Evolutionary conservation across 2,888 invertebrate species (phyloP).

Genomic region (Hydroisotoma schaefferi): DNA sequence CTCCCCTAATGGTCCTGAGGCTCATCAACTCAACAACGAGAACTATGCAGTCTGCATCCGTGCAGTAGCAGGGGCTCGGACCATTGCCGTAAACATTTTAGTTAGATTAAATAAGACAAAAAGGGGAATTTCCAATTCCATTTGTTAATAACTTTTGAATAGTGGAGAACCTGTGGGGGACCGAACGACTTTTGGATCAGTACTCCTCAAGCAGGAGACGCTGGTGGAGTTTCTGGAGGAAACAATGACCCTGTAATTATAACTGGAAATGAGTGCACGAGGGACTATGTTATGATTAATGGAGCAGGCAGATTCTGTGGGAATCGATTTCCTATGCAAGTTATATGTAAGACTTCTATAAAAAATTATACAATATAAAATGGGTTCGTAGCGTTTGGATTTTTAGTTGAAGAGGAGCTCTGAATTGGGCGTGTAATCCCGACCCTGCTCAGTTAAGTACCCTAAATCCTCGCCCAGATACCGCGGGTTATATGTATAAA

Average conservation of each 20-base stretch:
- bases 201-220: too few species aligned
- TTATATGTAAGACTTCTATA: conserved; percentile 31
- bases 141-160: neutral
- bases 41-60: conserved; percentile 42
- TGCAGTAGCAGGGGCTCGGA: conserved; percentile 34
- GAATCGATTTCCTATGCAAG: conserved; percentile 26
- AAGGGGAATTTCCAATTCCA: neutral
- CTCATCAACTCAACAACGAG: conserved; percentile 41
- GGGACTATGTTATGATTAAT: conserved; percentile 27
- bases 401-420: too few species aligned
- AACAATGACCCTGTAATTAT: too few species aligned
- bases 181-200: conserved; percentile 5
- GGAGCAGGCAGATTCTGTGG: conserved; percentile 42
- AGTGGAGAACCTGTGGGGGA: conserved; percentile 37
- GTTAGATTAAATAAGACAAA: neutral
- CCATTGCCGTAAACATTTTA: conserved; percentile 34
- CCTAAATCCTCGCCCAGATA: too few species aligned
- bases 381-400: too few species aligned
- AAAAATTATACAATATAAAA: too few species aligned
- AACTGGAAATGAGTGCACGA: conserved; percentile 7
- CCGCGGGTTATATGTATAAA: too few species aligned
- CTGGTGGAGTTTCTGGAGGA: too few species aligned
- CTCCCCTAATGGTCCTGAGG: conserved; percentile 31
- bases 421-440: too few species aligned
- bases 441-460: too few species aligned